Percentiles rank a stretch among this genome's conserved stretches.
These are phyloP conservation scores for Florisuga fusca DNA, from an alignment of 2,797 vertebrate genomes.

Conservation along the genomic window DNA sequence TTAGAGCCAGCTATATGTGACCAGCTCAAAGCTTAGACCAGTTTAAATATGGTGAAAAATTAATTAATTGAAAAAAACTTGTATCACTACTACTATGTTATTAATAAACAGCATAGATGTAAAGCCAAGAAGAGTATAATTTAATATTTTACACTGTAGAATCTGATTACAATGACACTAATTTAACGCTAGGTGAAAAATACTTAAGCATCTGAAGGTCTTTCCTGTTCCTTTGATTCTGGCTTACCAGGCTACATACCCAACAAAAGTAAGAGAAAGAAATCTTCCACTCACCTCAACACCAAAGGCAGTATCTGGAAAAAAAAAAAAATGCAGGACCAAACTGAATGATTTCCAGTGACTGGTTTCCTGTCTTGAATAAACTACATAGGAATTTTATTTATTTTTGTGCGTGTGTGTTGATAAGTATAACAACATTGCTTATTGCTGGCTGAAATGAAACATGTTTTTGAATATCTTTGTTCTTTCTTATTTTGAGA, in stretches of 20 bases:
- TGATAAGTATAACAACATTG: neutral
- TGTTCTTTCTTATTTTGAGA: constrained; percentile 4
- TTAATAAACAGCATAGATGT: neutral
- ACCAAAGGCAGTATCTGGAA: constrained; percentile 54
- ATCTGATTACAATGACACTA: neutral
- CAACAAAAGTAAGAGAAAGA: neutral
- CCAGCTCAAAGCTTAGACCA: neutral
- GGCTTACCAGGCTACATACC: neutral
- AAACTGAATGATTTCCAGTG: neutral
- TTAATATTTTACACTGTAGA: neutral
- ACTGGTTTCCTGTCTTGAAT: neutral
- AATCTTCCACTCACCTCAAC: constrained; percentile 57
- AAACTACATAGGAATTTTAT: neutral
- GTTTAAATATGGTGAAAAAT: neutral
- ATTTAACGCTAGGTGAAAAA: neutral
- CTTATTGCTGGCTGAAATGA: neutral
- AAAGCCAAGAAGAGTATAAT: neutral
- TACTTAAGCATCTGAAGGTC: neutral
- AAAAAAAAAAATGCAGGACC: neutral
- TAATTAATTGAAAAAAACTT: neutral
- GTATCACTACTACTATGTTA: neutral
- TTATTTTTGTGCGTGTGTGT: neutral
- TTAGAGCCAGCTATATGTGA: neutral
- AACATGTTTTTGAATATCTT: neutral
- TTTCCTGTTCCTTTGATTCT: neutral